These are phyloP conservation scores for Trissolcus basalis DNA, from an alignment of 1,140 invertebrate genomes.

Conservation along the genomic window DNA sequence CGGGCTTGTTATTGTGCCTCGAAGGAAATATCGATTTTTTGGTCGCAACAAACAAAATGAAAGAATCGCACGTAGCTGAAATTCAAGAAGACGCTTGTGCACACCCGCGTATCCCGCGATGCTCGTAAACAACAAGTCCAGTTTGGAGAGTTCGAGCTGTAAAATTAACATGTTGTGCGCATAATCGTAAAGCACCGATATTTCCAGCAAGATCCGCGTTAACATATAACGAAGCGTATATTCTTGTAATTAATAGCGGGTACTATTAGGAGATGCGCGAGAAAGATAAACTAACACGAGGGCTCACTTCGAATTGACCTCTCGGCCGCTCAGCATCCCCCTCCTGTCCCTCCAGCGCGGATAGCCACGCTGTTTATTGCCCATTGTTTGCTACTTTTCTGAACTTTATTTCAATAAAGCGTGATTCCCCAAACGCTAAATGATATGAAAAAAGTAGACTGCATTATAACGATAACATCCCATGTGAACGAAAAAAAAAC, in stretches of 20 bases:
- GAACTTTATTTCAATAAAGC: slow-evolving; percentile 18
- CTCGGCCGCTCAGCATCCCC: not conserved
- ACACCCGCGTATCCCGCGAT: slow-evolving; percentile 49
- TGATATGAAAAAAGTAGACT: slow-evolving; percentile 19
- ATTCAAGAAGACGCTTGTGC: slow-evolving; percentile 54
- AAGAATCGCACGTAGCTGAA: slow-evolving; percentile 50
- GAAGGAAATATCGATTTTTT: slow-evolving; percentile 59
- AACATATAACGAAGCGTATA: slow-evolving; percentile 60
- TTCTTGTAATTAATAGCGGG: slow-evolving; percentile 62
- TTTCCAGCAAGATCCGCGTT: slow-evolving; percentile 58
- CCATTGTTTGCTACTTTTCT: slow-evolving; percentile 32
- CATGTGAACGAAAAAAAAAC: too few relatives aligned
- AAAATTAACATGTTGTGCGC: slow-evolving; percentile 63
- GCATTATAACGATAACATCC: not conserved
- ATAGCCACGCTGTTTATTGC: slow-evolving; percentile 31
- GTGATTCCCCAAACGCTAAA: slow-evolving; percentile 36
- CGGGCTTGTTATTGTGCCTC: slow-evolving; percentile 15
- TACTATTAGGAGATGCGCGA: slow-evolving; percentile 60
- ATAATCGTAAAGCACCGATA: slow-evolving; percentile 62
- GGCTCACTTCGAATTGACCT: slow-evolving; percentile 46
- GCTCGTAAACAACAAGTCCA: slow-evolving; percentile 58
- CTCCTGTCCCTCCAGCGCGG: not conserved
- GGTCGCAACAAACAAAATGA: slow-evolving; percentile 48
- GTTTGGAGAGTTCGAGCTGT: slow-evolving; percentile 56
- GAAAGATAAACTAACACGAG: slow-evolving; percentile 56